Evolutionary conservation across 2,113 vertebrate genomes (phyloP).

Genomic region (Todiramphus chloris): DNA sequence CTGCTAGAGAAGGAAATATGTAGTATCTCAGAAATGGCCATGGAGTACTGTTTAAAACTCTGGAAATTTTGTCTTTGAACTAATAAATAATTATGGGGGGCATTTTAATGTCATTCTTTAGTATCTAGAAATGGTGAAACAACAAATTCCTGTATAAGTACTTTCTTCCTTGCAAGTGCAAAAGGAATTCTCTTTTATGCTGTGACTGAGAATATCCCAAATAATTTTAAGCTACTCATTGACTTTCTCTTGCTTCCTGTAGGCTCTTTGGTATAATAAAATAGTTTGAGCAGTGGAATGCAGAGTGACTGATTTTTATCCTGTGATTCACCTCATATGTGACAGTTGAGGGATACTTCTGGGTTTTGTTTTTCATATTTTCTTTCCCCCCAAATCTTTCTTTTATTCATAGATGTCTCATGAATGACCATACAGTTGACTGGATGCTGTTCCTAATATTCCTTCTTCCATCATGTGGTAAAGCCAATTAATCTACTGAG

Average conservation of each 20-base stretch:
- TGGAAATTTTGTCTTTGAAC: not conserved
- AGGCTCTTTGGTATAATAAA: not conserved
- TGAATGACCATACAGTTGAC: not conserved
- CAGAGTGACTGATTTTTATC: not conserved
- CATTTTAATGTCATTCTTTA: not conserved
- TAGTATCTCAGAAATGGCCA: not conserved
- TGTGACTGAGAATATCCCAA: not conserved
- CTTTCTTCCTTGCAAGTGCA: not conserved
- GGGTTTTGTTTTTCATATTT: not conserved
- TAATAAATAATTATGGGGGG: not conserved
- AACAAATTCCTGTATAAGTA: not conserved
- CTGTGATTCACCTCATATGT: not conserved
- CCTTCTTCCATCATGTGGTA: not conserved
- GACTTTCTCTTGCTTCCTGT: not conserved
- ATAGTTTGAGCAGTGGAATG: not conserved
- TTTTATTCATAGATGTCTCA: not conserved
- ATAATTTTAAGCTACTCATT: slow-evolving; percentile 24
- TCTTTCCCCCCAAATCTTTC: not conserved
- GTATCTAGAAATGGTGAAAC: not conserved
- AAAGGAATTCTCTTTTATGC: not conserved
- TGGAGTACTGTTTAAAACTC: not conserved
- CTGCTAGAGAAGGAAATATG: not conserved
- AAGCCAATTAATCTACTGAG: not conserved
- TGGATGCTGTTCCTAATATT: not conserved
- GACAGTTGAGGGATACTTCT: not conserved